Base-by-base conservation (phyloP, 1,140 invertebrate genomes). In the Acromyrmex echinatior region DNA sequence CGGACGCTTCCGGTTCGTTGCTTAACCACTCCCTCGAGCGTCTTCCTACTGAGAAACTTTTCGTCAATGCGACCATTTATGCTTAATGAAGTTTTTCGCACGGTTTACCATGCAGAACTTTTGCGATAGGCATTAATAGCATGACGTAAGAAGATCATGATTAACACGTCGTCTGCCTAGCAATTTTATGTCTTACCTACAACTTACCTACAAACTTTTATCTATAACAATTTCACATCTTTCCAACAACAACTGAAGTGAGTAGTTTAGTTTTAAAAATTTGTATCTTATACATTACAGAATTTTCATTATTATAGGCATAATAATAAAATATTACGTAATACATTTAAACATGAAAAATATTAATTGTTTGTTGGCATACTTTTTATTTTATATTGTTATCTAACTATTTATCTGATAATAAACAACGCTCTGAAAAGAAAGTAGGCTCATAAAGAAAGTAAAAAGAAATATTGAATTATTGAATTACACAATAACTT, bases 1-100 rank as follows among this genome's bases (percentile, higher is more conserved):
- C 92, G 0, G 94, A 93, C 4, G 94, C 92, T 87, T 95, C 95
- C 21, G 93, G 92, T 12, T 95, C 94, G 58, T 74, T 90, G 6
- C 87, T 86, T 18, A 94, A 56, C 95, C 95, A 95, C 2, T 95
- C 94, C 51, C 93, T 94, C 7, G 95, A 91, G 73, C 94, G 93
- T 87, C 94, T 91, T 66, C 93, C 95, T 95, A 82, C 2, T 56
- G n/a, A 12, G 28, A 84, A 31, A 51, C 60, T 62, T 78, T 14
- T 86, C 14, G 12, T 58, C 60, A 58, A 18, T n/a, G 18, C 14
- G 25, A 80, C 51, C 14, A 35, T 60, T 81, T 51, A 21, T 39
- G 39, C 58, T n/a, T 14, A 2, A 21, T 49, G 2, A 60, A 58
- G 10, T 74, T 53, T 49, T 25, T 28, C 2, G 18, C 25, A 3